phyloP scores from a whole-genome alignment of 2,113 vertebrate genomes.

The Gyps fulvus region DNA sequence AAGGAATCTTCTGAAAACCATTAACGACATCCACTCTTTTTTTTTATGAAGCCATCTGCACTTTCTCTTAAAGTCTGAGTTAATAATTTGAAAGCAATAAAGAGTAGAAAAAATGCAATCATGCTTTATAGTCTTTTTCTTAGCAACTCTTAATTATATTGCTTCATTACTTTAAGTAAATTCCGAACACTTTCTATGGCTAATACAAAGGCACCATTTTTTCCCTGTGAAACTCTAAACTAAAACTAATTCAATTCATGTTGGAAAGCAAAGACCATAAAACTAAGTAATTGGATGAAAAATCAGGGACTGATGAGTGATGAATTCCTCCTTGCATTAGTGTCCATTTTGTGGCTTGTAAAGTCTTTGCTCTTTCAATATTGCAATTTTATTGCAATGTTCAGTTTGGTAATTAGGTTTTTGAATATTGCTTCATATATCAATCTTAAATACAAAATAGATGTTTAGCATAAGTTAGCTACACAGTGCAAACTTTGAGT shows the following conservation, averaged over 20 bases:
- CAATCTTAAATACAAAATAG: background rate
- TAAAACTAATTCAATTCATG: background rate
- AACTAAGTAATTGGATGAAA: background rate
- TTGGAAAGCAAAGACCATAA: background rate
- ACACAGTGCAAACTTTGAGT: background rate
- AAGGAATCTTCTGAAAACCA: background rate
- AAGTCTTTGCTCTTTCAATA: background rate
- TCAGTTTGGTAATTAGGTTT: background rate
- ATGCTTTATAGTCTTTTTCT: background rate
- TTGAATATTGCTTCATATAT: background rate
- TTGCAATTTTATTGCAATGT: background rate
- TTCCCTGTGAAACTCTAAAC: background rate
- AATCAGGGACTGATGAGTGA: background rate
- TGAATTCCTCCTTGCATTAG: background rate
- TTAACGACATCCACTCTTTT: background rate
- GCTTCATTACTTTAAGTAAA: background rate
- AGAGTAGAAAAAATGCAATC: background rate
- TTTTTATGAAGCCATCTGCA: background rate
- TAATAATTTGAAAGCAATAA: background rate
- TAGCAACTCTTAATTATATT: background rate
- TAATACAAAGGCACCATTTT: background rate
- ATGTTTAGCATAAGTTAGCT: background rate
- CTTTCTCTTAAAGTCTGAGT: background rate
- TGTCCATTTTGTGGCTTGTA: background rate
- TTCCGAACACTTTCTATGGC: background rate